These are phyloP conservation scores for Drosophila sturtevanti DNA, from an alignment of 1,140 invertebrate species.

Conservation along the genomic window DNA sequence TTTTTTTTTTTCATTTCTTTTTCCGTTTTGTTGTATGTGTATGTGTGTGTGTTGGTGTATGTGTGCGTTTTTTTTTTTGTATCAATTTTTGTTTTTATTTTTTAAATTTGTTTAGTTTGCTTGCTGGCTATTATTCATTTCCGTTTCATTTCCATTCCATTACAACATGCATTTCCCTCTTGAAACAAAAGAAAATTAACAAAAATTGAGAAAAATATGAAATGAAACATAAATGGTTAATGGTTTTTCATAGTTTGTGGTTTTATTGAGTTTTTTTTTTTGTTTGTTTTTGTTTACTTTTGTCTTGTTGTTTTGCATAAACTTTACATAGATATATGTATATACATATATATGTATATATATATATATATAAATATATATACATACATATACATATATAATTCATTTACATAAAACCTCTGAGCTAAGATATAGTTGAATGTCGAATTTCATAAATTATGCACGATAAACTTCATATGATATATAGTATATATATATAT, in stretches of 20 bases:
- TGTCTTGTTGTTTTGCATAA: constrained; percentile 22
- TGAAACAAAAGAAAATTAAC: constrained; percentile 11
- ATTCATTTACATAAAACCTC: constrained; percentile 1
- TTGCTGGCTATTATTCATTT: constrained; percentile 52
- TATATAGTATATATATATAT: constrained; percentile 17
- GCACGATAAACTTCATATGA: constrained; percentile 69
- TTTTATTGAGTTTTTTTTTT: constrained; percentile 56
- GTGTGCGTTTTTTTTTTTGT: neutral
- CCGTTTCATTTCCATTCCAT: constrained; percentile 24
- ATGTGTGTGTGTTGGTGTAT: neutral
- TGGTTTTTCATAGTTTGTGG: constrained; percentile 52
- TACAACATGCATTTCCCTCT: constrained; percentile 8
- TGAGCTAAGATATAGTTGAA: constrained; percentile 41
- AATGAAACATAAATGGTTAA: constrained; percentile 68
- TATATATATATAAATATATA: constrained; percentile 33
- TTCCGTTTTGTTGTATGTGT: neutral
- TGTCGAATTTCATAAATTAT: constrained; percentile 57
- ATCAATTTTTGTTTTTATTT: neutral
- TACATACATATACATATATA: constrained; percentile 51
- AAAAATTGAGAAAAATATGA: constrained; percentile 9
- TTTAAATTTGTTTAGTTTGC: constrained; percentile 47
- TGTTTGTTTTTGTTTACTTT: constrained; percentile 44
- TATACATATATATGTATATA: constrained; percentile 35
- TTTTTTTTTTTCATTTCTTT: neutral
- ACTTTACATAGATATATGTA: constrained; percentile 55